A percentile compares a stretch with the other conserved stretches of the same genome.
Conservation (phyloP, 2,113 vertebrate species). For the Perca schrenkii region DNA sequence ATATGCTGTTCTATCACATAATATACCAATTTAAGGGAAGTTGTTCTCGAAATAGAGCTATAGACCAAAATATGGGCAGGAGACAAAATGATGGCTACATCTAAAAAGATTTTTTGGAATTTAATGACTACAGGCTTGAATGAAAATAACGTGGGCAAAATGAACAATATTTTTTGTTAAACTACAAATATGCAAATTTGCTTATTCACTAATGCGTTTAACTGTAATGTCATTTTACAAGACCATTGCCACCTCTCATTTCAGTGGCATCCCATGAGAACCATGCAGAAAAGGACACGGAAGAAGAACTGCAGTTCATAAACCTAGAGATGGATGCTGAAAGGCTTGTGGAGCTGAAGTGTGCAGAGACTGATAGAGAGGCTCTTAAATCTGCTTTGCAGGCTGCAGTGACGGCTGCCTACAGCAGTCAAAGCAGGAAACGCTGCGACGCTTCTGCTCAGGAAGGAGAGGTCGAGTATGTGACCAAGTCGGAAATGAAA, state of each 20-base stretch:
- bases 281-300: slow-evolving; percentile 79
- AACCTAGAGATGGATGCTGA: slow-evolving; percentile 83
- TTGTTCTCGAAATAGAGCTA: background rate
- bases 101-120: background rate
- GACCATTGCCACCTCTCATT: slow-evolving; percentile 18
- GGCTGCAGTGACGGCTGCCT: slow-evolving; percentile 75
- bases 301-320: slow-evolving; percentile 79
- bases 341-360: slow-evolving; percentile 79
- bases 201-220: slow-evolving; percentile 1
- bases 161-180: background rate
- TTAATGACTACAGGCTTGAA: background rate
- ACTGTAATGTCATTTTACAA: background rate
- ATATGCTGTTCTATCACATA: background rate
- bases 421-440: slow-evolving; percentile 71
- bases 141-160: background rate
- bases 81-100: background rate
- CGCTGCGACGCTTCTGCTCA: slow-evolving; percentile 52
- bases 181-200: background rate
- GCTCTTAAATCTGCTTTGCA: slow-evolving; percentile 83
- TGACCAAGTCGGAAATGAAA: slow-evolving; percentile 88
- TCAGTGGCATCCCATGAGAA: slow-evolving; percentile 71
- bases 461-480: slow-evolving; percentile 82
- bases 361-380: slow-evolving; percentile 83
- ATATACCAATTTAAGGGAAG: background rate
- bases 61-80: background rate